A percentile compares a stretch with the other conserved stretches of the same genome.
phyloP scores from a whole-genome alignment of 2,113 vertebrate species.

The Festucalex cinctus region DNA sequence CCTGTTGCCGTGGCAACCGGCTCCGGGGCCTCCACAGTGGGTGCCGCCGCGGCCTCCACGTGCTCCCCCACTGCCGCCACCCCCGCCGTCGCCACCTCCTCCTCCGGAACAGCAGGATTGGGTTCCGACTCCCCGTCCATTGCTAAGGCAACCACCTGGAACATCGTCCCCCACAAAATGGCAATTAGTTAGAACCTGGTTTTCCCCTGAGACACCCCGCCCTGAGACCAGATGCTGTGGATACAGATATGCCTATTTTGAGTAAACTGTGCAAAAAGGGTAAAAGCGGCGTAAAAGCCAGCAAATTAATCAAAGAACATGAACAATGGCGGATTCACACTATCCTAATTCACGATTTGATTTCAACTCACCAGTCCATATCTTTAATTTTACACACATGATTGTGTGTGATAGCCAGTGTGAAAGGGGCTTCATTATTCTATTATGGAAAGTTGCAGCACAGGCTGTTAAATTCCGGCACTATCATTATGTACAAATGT shows the following conservation, averaged over 20 bases:
- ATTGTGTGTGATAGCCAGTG: neutral
- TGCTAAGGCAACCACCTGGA: constrained; percentile 77
- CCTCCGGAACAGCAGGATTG: constrained; percentile 62
- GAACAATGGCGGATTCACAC: too few species aligned
- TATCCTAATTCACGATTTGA: too few species aligned
- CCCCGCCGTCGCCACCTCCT: constrained; percentile 76
- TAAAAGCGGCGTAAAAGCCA: too few species aligned
- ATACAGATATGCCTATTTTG: neutral
- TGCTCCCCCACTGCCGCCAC: constrained; percentile 64
- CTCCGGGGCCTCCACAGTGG: constrained; percentile 46
- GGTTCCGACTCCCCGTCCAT: constrained; percentile 84
- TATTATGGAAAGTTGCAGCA: neutral
- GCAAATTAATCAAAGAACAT: neutral
- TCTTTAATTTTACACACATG: too few species aligned
- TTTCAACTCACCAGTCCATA: neutral
- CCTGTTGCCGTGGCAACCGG: constrained; percentile 61
- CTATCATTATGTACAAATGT: neutral
- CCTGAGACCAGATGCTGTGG: neutral
- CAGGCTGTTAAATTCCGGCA: neutral
- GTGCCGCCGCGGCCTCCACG: constrained; percentile 75
- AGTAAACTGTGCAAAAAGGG: neutral
- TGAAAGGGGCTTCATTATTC: neutral
- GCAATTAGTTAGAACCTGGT: constrained; percentile 16
- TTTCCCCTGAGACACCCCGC: constrained; percentile 21
- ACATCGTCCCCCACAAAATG: constrained; percentile 36